Conservation (phyloP, 2,797 vertebrate genomes). For the Natrix natrix region DNA sequence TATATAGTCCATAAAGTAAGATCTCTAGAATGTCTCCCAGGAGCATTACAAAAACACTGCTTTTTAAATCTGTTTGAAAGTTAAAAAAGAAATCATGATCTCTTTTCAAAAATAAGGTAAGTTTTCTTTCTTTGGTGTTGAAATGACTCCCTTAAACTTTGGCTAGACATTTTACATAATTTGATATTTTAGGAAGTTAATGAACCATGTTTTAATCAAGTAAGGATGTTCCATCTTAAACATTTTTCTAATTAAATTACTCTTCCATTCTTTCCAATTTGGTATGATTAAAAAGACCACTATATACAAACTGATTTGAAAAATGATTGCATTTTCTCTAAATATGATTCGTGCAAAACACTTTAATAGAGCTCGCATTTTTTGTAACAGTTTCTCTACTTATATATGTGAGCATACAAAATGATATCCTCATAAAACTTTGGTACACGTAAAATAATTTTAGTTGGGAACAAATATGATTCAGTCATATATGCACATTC, state of each 20-base stretch:
- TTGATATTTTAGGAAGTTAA: slow-evolving; percentile 5
- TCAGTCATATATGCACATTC: neutral
- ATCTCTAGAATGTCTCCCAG: neutral
- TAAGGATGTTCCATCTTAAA: slow-evolving; percentile 1
- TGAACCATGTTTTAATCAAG: slow-evolving; percentile 3
- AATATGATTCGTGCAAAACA: neutral
- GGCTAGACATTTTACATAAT: slow-evolving; percentile 7
- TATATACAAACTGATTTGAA: neutral
- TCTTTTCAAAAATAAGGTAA: neutral
- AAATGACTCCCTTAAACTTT: neutral
- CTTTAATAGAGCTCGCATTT: neutral
- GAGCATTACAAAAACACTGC: neutral
- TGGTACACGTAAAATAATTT: neutral
- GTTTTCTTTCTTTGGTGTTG: neutral
- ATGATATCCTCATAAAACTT: neutral
- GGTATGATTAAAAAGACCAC: slow-evolving; percentile 18
- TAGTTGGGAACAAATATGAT: neutral
- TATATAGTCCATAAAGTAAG: neutral
- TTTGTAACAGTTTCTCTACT: neutral
- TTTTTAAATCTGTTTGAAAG: neutral
- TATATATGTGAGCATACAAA: neutral
- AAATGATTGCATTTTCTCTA: neutral
- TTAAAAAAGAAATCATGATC: neutral
- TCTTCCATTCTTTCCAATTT: neutral
- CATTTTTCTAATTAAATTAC: slow-evolving; percentile 17